A percentile compares a stretch with the other conserved stretches of the same genome.
phyloP scores from a whole-genome alignment of 2,797 vertebrate genomes.

The Pseudomugil gertrudae region DNA sequence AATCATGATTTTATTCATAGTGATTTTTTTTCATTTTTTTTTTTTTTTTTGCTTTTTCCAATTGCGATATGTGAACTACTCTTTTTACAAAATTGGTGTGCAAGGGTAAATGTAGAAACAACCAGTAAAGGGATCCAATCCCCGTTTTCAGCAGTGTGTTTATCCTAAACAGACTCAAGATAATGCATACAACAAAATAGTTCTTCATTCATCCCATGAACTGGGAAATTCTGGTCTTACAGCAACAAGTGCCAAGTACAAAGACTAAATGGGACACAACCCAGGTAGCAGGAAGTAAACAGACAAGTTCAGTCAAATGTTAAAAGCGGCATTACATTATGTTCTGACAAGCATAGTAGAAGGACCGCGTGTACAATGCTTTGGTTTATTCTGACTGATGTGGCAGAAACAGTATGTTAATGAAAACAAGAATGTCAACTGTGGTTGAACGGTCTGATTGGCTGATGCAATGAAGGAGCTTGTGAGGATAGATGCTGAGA shows the following conservation, averaged over 20 bases:
- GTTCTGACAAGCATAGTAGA: not conserved
- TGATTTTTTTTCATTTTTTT: too few species aligned
- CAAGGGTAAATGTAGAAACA: too few species aligned
- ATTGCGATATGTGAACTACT: too few species aligned
- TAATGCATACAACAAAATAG: not conserved
- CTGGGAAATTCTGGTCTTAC: too few species aligned
- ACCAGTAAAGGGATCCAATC: not conserved
- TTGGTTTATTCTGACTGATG: too few species aligned
- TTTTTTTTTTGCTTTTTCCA: too few species aligned
- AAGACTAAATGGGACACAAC: not conserved
- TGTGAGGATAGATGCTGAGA: not conserved
- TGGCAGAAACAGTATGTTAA: too few species aligned
- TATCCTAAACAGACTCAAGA: not conserved
- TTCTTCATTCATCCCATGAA: not conserved
- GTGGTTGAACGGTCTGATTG: too few species aligned
- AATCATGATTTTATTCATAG: too few species aligned
- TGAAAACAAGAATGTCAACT: not conserved
- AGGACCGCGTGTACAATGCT: not conserved
- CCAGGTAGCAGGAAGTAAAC: not conserved
- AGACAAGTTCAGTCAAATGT: not conserved
- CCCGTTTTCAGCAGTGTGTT: not conserved
- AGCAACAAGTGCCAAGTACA: not conserved
- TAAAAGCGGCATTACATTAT: not conserved
- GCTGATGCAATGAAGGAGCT: not conserved
- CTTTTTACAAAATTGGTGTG: too few species aligned